phyloP scores from a whole-genome alignment of 2,888 invertebrate genomes.

The Polietes domitor region DNA sequence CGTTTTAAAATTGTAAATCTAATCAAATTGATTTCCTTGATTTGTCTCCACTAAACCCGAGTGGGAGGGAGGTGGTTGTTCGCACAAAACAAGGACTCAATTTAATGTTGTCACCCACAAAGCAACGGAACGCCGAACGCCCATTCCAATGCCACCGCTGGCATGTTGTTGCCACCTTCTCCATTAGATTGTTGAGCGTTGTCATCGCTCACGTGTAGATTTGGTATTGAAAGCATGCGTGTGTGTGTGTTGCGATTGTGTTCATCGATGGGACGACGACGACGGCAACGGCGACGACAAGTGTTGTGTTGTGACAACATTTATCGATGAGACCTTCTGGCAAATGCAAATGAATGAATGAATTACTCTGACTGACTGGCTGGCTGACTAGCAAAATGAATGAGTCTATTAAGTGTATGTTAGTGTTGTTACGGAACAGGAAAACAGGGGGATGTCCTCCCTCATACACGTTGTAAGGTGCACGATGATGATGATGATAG shows the following conservation, averaged over 20 bases:
- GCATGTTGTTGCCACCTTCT: constrained; percentile 50
- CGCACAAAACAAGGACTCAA: constrained; percentile 50
- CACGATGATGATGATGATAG: too few relatives aligned
- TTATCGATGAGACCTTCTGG: constrained; percentile 70
- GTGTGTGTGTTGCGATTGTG: constrained; percentile 67
- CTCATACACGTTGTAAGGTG: too few relatives aligned
- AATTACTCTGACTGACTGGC: not conserved
- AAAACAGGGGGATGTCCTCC: constrained; percentile 1
- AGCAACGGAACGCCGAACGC: constrained; percentile 40
- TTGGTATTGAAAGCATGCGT: constrained; percentile 15
- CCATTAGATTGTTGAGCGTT: constrained; percentile 40
- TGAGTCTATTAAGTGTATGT: constrained; percentile 15
- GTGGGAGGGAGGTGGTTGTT: not conserved
- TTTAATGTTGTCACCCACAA: constrained; percentile 61
- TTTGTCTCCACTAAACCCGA: constrained; percentile 2
- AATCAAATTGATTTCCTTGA: constrained; percentile 78
- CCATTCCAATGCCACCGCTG: constrained; percentile 29
- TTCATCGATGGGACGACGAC: constrained; percentile 76
- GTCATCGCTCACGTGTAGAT: constrained; percentile 45
- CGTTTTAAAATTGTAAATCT: constrained; percentile 79
- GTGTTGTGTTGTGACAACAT: constrained; percentile 80
- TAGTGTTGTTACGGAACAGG: not conserved
- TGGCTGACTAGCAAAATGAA: not conserved
- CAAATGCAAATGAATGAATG: constrained; percentile 56
- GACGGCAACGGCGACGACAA: too few relatives aligned